Evolutionary conservation across 2,888 invertebrate species (phyloP).

Genomic region (Ornithoptera priamus): DNA sequence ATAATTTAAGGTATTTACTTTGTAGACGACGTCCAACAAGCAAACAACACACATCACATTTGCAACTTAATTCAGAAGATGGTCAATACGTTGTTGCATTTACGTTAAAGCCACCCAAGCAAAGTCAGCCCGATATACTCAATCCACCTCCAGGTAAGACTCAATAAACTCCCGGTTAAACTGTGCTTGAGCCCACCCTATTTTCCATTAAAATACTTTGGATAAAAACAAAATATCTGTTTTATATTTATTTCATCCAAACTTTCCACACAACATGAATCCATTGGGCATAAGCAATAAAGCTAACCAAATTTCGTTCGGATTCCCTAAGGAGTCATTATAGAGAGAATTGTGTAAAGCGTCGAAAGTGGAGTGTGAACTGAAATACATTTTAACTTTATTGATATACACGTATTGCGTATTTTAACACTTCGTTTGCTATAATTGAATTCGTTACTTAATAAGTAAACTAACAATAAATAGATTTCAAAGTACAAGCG

Average conservation of each 20-base stretch:
- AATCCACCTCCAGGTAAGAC: conserved; percentile 85
- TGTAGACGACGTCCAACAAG: conserved; percentile 20
- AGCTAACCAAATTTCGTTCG: conserved; percentile 29
- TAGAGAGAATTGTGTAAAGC: conserved; percentile 27
- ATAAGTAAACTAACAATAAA: too few species aligned
- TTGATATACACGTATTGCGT: conserved; percentile 19
- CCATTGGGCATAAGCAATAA: conserved; percentile 28
- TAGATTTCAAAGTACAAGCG: too few species aligned
- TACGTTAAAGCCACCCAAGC: conserved; percentile 85
- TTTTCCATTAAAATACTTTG: not conserved
- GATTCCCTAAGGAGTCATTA: conserved; percentile 25
- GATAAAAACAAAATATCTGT: conserved; percentile 6
- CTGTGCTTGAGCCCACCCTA: not conserved
- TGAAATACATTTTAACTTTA: conserved; percentile 27
- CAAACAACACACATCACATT: conserved; percentile 61
- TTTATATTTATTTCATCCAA: conserved; percentile 24
- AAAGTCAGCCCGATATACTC: conserved; percentile 87
- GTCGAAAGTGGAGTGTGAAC: conserved; percentile 27
- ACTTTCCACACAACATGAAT: conserved; percentile 25
- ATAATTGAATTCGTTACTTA: not conserved
- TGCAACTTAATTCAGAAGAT: conserved; percentile 86
- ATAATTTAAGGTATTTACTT: not conserved
- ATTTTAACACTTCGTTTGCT: conserved; percentile 10
- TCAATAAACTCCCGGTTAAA: not conserved
- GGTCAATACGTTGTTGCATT: conserved; percentile 92